Percentiles rank a stretch among this genome's conserved stretches.
phyloP scores from a whole-genome alignment of 2,888 invertebrate species.

The Gerris lacustris region DNA sequence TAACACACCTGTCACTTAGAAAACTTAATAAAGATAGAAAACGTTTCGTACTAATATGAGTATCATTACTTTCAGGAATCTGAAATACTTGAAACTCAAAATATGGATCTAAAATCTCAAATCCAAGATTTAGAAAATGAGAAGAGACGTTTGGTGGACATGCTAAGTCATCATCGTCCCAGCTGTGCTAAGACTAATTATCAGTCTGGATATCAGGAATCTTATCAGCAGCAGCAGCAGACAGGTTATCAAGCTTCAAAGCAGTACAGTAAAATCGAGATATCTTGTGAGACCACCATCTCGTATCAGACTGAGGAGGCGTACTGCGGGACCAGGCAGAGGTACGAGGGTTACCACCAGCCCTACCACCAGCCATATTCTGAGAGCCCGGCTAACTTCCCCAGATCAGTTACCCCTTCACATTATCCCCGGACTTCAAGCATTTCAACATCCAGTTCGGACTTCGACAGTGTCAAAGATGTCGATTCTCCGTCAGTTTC shows the following conservation, averaged over 20 bases:
- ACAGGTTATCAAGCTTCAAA: neutral
- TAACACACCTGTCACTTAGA: too few species aligned
- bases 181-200: slow-evolving; percentile 48
- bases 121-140: slow-evolving; percentile 71
- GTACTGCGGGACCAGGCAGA: neutral
- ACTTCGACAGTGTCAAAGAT: slow-evolving; percentile 27
- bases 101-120: slow-evolving; percentile 69
- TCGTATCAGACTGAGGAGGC: neutral
- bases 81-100: slow-evolving; percentile 71
- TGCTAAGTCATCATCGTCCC: slow-evolving; percentile 61
- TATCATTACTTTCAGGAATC: slow-evolving; percentile 46
- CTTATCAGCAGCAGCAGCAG: too few species aligned
- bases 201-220: slow-evolving; percentile 10
- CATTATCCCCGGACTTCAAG: slow-evolving; percentile 18
- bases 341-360: neutral
- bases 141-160: slow-evolving; percentile 61
- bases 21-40: too few species aligned
- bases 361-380: neutral
- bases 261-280: neutral
- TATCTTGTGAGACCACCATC: neutral
- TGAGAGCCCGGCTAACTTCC: neutral
- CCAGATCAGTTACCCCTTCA: neutral
- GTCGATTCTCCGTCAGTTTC: slow-evolving; percentile 25
- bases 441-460: slow-evolving; percentile 25
- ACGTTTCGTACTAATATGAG: too few species aligned